Evolutionary conservation across 1,140 invertebrate species (phyloP).

Genomic region (Eufriesea mexicana): DNA sequence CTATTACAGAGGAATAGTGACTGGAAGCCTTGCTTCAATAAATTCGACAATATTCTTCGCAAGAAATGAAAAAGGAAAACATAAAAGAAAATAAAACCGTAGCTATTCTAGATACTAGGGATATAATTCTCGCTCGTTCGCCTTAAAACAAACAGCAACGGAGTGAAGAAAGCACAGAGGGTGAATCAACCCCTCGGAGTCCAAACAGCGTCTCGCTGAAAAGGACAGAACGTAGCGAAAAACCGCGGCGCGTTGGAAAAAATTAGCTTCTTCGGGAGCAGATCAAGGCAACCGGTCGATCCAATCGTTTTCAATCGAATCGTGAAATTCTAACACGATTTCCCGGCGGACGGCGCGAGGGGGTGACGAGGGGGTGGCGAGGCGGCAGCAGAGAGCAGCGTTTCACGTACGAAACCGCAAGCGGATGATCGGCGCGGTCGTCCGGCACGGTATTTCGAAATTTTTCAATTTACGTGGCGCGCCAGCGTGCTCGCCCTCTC

Average conservation of each 20-base stretch:
- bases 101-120: no score
- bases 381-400: not conserved
- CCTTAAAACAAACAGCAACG: no score
- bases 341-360: not conserved
- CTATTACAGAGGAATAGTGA: no score
- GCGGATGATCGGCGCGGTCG: conserved; percentile 45
- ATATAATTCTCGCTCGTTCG: no score
- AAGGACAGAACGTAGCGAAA: not conserved
- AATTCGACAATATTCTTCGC: no score
- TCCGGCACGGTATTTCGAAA: conserved; percentile 37
- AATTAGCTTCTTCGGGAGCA: conserved; percentile 2
- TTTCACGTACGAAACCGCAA: conserved; percentile 40
- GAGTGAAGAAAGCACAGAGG: no score
- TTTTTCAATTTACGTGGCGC: conserved; percentile 46
- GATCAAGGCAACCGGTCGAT: conserved; percentile 20
- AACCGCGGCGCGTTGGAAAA: not conserved
- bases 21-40: no score
- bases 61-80: no score
- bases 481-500: not conserved
- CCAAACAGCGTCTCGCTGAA: not conserved
- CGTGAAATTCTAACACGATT: conserved; percentile 38
- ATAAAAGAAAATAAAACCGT: no score
- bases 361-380: no score
- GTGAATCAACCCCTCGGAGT: no score
- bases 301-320: conserved; percentile 33